Base-by-base conservation (phyloP, 2,888 invertebrate species). In the Acleris sparsana region DNA sequence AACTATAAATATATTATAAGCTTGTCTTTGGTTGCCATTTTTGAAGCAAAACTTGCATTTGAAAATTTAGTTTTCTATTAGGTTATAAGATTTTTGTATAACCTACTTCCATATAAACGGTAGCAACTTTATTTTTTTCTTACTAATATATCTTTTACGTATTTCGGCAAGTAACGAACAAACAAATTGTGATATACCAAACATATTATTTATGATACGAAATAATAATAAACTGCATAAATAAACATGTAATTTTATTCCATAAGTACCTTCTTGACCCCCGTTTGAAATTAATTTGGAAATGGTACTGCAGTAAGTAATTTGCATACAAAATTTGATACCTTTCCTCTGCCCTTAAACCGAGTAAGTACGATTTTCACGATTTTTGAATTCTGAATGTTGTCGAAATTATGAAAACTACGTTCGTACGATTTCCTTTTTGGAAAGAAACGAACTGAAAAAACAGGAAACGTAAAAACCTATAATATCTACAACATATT, bases 151-250 rank as follows among this genome's bases (percentile, higher is more conserved):
- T 48, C 29, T 70, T 61, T 51, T 66, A 71, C 69, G 75, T 72
- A 74, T 77, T 80, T 83, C 74, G 81, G 79, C 76, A 75, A 78
- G 75, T 74, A 63, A 68, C 65, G 78, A 82, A 83, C 80, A 83
- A 85, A 85, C 81, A 83, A 84, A 83, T 83, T 86, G 86, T 86
- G 86, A 86, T 86, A 86, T 83, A 73, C 79, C 80, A 83, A 85
- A 86, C 86, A 86, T 86, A 86, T 85, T 78, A 84, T 83, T 83
- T 85, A 86, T 84, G 78, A 83, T 83, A 85, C 74, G 75, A 69
- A 79, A 82, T 69, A 67, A 73, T 70, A 68, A 73, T 82, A 78
- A 80, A 83, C 70, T 77, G 78, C 78, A 80, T 75, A 70, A 77
- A 77, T 73, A 73, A 65, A 65, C 49, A 57, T 57, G 49, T 33